Evolutionary conservation across 2,888 invertebrate genomes (phyloP).

Genomic region (Cheilosia soror): DNA sequence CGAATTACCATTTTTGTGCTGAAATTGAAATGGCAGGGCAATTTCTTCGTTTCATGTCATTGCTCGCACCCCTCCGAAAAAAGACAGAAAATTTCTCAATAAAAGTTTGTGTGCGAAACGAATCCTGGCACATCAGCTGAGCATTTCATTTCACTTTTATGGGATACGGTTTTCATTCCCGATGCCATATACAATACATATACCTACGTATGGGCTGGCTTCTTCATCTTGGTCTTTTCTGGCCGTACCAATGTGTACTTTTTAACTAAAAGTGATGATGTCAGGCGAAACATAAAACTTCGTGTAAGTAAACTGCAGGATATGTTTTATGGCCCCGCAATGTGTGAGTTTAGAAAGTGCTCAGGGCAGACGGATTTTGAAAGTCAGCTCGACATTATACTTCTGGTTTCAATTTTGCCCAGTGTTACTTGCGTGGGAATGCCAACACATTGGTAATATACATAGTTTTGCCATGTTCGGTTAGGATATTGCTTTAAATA

Average conservation of each 20-base stretch:
- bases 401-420: conserved; percentile 10
- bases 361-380: background rate
- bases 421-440: conserved; percentile 57
- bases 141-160: conserved; percentile 43
- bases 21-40: conserved; percentile 60
- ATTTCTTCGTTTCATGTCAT: conserved; percentile 43
- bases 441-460: conserved; percentile 52
- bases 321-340: conserved; percentile 54
- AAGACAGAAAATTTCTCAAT: conserved; percentile 18
- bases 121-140: conserved; percentile 22
- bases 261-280: conserved; percentile 29
- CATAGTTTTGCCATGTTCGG: conserved; percentile 18
- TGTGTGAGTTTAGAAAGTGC: conserved; percentile 50
- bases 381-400: conserved; percentile 20
- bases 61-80: background rate
- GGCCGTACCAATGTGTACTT: background rate
- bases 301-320: conserved; percentile 52
- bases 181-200: background rate
- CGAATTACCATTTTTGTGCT: conserved; percentile 62
- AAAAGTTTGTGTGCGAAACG: conserved; percentile 28
- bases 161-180: conserved; percentile 37
- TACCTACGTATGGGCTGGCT: background rate
- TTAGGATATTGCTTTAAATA: background rate
- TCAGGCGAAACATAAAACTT: conserved; percentile 56
- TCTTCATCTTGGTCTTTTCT: conserved; percentile 23